These are phyloP conservation scores for Sycophaga agraensis DNA, from an alignment of 1,140 invertebrate genomes.

Conservation along the genomic window DNA sequence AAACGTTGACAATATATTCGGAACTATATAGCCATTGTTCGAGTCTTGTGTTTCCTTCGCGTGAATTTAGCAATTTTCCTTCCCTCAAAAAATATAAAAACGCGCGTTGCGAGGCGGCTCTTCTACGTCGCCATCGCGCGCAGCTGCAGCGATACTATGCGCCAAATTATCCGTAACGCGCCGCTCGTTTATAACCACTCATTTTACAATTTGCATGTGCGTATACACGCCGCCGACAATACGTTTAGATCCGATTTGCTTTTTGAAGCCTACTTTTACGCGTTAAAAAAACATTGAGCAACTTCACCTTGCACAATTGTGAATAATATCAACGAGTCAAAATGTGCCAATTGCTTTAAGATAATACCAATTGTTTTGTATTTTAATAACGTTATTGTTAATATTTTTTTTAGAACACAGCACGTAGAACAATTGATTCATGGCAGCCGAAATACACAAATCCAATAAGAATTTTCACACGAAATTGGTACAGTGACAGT, in stretches of 20 bases:
- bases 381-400: no score
- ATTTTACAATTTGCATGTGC: slow-evolving; percentile 28
- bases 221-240: neutral
- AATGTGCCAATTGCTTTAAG: no score
- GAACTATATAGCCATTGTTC: no score
- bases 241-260: neutral
- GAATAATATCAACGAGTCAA: no score
- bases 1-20: neutral
- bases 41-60: neutral
- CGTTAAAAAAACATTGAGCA: no score
- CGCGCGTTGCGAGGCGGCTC: neutral
- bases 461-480: neutral
- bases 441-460: neutral
- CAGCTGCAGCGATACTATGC: slow-evolving; percentile 16
- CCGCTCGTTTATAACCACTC: slow-evolving; percentile 27
- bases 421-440: no score
- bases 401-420: no score
- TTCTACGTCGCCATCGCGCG: slow-evolving; percentile 4
- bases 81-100: neutral
- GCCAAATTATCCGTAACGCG: slow-evolving; percentile 28
- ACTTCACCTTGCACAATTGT: no score
- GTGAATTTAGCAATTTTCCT: no score
- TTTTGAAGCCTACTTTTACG: slow-evolving; percentile 1
- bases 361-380: no score
- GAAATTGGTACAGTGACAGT: no score